Conservation (phyloP, 1,140 invertebrate species). For the Lordiphosa mommai region DNA sequence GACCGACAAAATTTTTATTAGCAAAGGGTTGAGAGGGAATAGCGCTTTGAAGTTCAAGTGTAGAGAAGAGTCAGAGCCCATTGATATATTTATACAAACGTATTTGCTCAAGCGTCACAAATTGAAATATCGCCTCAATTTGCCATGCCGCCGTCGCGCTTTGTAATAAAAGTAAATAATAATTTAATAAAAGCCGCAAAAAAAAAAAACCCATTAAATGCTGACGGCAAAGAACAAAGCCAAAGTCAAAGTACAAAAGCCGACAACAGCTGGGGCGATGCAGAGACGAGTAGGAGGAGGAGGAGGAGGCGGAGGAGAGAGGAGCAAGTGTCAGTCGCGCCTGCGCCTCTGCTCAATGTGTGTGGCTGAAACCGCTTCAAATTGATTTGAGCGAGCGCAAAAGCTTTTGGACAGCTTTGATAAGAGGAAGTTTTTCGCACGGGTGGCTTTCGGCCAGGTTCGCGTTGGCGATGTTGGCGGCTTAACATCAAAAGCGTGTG, state of each 20-base stretch:
- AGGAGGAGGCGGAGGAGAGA: not conserved
- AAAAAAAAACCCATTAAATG: constrained; percentile 49
- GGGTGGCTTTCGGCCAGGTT: constrained; percentile 42
- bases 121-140: constrained; percentile 76
- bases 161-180: constrained; percentile 77
- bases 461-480: constrained; percentile 33
- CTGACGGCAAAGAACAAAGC: constrained; percentile 72
- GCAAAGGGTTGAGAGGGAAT: constrained; percentile 51
- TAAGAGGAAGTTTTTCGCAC: constrained; percentile 52
- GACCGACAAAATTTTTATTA: constrained; percentile 60
- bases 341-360: constrained; percentile 36
- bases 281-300: not conserved
- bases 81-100: constrained; percentile 47
- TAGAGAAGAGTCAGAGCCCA: constrained; percentile 28
- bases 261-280: constrained; percentile 58
- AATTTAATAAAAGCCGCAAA: constrained; percentile 70
- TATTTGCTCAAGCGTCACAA: constrained; percentile 55
- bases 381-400: constrained; percentile 68
- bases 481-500: constrained; percentile 47
- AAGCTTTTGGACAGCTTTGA: constrained; percentile 65
- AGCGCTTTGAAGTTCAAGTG: constrained; percentile 71
- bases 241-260: constrained; percentile 44
- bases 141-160: constrained; percentile 69
- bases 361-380: constrained; percentile 56
- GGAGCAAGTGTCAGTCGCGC: constrained; percentile 32